A percentile compares a stretch with the other conserved stretches of the same genome.
Evolutionary conservation across 1,140 invertebrate genomes (phyloP).

Genomic region (Idris sp.): DNA sequence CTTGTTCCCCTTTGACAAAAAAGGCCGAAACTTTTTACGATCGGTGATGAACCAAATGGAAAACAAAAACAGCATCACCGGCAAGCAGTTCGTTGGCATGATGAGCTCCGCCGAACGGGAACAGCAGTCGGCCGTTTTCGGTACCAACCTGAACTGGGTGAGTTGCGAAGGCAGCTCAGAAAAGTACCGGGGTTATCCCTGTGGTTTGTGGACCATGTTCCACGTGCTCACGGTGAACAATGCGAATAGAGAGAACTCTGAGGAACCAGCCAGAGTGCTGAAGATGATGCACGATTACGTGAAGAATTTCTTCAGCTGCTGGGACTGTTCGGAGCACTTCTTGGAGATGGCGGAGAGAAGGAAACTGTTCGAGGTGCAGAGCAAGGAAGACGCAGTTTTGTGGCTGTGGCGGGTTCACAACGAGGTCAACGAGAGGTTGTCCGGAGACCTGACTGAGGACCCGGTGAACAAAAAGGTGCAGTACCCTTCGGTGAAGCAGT

Average conservation of each 20-base stretch:
- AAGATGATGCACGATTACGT: slow-evolving; percentile 92
- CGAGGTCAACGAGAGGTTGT: slow-evolving; percentile 91
- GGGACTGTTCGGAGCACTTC: slow-evolving; percentile 94
- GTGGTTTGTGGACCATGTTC: slow-evolving; percentile 96
- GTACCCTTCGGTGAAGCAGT: slow-evolving; percentile 87
- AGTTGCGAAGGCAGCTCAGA: slow-evolving; percentile 89
- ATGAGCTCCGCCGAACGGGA: slow-evolving; percentile 78
- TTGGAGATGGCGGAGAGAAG: slow-evolving; percentile 85
- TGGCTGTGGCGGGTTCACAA: slow-evolving; percentile 98
- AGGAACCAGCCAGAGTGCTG: slow-evolving; percentile 84
- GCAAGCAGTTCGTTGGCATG: slow-evolving; percentile 80
- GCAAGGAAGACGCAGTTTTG: slow-evolving; percentile 86
- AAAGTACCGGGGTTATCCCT: slow-evolving; percentile 92
- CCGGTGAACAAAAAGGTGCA: slow-evolving; percentile 92
- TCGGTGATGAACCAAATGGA: slow-evolving; percentile 77
- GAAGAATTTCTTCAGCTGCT: slow-evolving; percentile 95
- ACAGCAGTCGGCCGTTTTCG: slow-evolving; percentile 79
- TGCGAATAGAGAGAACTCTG: slow-evolving; percentile 75
- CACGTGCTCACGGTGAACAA: slow-evolving; percentile 94
- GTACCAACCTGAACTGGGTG: slow-evolving; percentile 84
- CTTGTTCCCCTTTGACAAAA: slow-evolving; percentile 86
- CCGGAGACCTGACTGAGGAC: slow-evolving; percentile 93
- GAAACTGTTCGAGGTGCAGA: slow-evolving; percentile 83
- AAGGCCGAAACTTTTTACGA: slow-evolving; percentile 82
- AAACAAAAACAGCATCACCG: slow-evolving; percentile 77